phyloP scores from a whole-genome alignment of 2,113 vertebrate genomes.

The Haemorhous mexicanus region DNA sequence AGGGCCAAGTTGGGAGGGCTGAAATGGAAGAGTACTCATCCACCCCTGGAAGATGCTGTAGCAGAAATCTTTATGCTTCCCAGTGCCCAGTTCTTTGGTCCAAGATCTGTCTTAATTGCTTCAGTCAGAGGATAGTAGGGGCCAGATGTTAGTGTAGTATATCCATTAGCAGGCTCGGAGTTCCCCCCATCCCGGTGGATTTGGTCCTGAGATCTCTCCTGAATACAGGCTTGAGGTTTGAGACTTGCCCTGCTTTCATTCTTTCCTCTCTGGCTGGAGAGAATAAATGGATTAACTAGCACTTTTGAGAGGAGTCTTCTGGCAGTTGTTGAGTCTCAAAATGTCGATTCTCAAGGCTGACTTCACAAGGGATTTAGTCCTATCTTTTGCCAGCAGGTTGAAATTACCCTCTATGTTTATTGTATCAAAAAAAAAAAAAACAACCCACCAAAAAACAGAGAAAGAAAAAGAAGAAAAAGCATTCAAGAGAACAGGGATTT shows the following conservation, averaged over 20 bases:
- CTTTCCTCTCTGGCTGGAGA: neutral
- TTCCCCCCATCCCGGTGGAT: neutral
- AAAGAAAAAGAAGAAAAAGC: neutral
- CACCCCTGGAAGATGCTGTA: neutral
- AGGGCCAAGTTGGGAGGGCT: neutral
- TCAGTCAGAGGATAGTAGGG: neutral
- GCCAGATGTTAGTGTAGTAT: neutral
- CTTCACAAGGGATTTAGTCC: constrained; percentile 12
- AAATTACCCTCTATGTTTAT: constrained; percentile 1
- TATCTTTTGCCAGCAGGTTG: constrained; percentile 22
- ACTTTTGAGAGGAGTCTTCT: neutral
- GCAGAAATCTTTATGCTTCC: neutral
- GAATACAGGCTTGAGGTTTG: neutral
- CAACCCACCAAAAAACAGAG: neutral
- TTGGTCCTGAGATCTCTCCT: neutral
- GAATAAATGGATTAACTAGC: neutral
- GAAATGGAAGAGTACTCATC: neutral
- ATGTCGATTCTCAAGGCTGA: constrained; percentile 6
- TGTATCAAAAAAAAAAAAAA: neutral
- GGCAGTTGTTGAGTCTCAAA: neutral
- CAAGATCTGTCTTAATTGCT: neutral
- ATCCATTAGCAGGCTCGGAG: neutral
- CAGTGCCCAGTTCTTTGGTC: neutral
- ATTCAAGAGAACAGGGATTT: neutral
- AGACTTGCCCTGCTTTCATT: neutral